These are phyloP conservation scores for Dermolepida albohirtum DNA, from an alignment of 2,888 invertebrate genomes.

Conservation along the genomic window DNA sequence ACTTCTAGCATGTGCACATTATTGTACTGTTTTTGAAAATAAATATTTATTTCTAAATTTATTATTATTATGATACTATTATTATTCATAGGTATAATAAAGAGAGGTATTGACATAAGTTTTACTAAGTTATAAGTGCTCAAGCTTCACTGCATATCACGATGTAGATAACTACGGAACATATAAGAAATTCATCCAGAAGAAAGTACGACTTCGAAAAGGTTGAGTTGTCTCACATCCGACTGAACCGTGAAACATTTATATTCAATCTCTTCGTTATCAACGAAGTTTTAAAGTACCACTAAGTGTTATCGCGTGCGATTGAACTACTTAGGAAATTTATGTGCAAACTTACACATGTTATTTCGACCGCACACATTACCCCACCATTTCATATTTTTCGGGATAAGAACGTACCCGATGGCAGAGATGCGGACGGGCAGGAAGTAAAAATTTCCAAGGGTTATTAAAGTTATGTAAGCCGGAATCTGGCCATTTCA, in stretches of 20 bases:
- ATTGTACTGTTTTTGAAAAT: too few relatives aligned
- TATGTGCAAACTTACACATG: constrained; percentile 38
- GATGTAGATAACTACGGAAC: not conserved
- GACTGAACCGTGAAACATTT: constrained; percentile 19
- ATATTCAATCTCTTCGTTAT: constrained; percentile 38
- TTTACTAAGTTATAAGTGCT: too few relatives aligned
- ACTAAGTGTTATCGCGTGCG: not conserved
- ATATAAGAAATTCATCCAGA: too few relatives aligned
- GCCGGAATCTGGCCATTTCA: not conserved
- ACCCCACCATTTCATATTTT: constrained; percentile 10
- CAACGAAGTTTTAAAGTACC: constrained; percentile 1
- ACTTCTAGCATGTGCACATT: too few relatives aligned
- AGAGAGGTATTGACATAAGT: too few relatives aligned
- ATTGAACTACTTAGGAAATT: constrained; percentile 15
- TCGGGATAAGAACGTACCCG: constrained; percentile 22
- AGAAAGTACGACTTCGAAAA: too few relatives aligned
- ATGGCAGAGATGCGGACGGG: not conserved
- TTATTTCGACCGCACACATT: constrained; percentile 20
- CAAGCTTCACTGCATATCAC: too few relatives aligned
- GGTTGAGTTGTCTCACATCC: too few relatives aligned
- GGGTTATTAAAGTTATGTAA: constrained; percentile 20
- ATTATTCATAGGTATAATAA: too few relatives aligned
- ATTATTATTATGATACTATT: too few relatives aligned
- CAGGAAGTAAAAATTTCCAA: constrained; percentile 19
- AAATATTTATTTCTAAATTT: too few relatives aligned